Percentiles rank a stretch among this genome's conserved stretches.
These are phyloP conservation scores for Epiblema foenella DNA, from an alignment of 2,888 invertebrate genomes.

Conservation along the genomic window DNA sequence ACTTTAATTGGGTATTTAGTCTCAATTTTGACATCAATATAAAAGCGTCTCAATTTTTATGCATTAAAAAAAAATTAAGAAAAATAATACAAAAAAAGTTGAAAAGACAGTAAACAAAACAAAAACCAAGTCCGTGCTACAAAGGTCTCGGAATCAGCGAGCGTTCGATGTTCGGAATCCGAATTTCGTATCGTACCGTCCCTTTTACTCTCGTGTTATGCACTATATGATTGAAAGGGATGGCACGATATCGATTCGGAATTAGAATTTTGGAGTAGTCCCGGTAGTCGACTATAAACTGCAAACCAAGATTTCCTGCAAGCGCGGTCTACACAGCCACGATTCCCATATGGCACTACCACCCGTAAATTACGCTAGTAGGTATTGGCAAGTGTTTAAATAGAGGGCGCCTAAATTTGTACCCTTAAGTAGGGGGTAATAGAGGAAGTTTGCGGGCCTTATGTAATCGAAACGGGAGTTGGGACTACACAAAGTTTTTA, in stretches of 20 bases:
- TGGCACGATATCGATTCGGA: too few relatives aligned
- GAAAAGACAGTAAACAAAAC: background rate
- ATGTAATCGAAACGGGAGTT: slow-evolving; percentile 69
- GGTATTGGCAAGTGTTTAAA: slow-evolving; percentile 74
- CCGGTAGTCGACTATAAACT: background rate
- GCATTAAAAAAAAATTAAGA: too few relatives aligned
- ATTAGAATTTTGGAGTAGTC: too few relatives aligned
- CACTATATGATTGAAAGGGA: too few relatives aligned
- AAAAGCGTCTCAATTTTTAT: too few relatives aligned
- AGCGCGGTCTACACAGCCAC: slow-evolving; percentile 49
- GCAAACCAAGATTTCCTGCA: slow-evolving; percentile 1
- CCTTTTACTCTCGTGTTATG: too few relatives aligned
- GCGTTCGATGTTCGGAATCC: too few relatives aligned
- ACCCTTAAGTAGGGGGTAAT: slow-evolving; percentile 73
- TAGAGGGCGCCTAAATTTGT: slow-evolving; percentile 72
- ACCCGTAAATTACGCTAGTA: slow-evolving; percentile 72
- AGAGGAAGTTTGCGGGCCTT: slow-evolving; percentile 71
- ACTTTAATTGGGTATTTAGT: too few relatives aligned
- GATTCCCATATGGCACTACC: slow-evolving; percentile 60
- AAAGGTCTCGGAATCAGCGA: background rate
- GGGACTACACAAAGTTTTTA: slow-evolving; percentile 71
- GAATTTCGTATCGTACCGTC: too few relatives aligned
- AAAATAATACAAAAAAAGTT: too few relatives aligned
- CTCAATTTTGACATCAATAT: too few relatives aligned
- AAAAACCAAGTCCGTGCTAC: background rate